Evolutionary conservation across 2,797 vertebrate species (phyloP), one percentile per base, ranked within the genome.

Genomic region (Telmatherina bonti): DNA sequence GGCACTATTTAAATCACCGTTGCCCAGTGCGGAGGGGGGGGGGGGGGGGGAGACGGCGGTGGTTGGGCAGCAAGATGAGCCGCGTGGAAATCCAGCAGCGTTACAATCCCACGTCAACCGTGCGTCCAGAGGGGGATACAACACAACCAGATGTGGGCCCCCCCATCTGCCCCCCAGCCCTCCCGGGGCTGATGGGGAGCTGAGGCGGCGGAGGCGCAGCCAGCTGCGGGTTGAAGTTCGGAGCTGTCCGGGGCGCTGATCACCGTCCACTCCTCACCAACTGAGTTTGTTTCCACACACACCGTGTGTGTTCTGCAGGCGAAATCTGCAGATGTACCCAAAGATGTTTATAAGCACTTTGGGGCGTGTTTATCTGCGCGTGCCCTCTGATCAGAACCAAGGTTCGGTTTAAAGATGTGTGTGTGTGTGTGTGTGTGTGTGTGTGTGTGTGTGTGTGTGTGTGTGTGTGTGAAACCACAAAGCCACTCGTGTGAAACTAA

Each of bases 1-100:
- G 79, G 49, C 79, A 63, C 20, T 49, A 55, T 86, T 93, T 90
- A 91, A 92, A 90, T 84, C 66, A 63, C 67, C 4, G 72, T 68
- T 78, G 82, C 84, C 82, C 38, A 58, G 60, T 20, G 52, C 2
- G 16, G 30, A 7, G 33, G 13, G 31, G 12, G 10, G 41, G 22
- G 10, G 47, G 30, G 11, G n/a, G 41, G 53, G 7, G 53, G 15
- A 24, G 30, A 54, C 31, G 51, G 16, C 1, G 66, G 18, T 58
- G 18, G 47, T n/a, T 45, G 29, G 24, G 66, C 52, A 36, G 47
- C 7, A 43, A 58, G 45, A 24, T 62, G 52, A 54, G 49, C 51
- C 15, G 74, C 67, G 4, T 49, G 70, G 56, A 78, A 41, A 75
- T 81, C 33, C 29, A 64, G 72, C 51, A 0, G 30, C 36, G 59